Conservation (phyloP, 2,113 vertebrate species). For the Podocnemis expansa region DNA sequence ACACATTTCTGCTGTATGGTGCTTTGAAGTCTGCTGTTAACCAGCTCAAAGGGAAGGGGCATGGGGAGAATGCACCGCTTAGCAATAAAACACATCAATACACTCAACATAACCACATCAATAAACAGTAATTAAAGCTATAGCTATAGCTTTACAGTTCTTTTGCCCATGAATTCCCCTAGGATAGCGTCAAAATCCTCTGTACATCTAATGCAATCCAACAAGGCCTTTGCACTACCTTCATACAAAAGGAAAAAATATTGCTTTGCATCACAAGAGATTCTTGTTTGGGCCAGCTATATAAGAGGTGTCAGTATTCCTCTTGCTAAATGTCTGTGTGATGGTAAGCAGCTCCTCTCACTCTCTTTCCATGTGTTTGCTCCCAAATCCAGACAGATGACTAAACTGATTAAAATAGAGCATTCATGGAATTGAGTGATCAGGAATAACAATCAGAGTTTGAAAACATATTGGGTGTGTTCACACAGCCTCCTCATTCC, state of each 20-base stretch:
- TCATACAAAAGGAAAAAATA: not conserved
- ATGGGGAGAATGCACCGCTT: slow-evolving; percentile 55
- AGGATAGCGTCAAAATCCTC: slow-evolving; percentile 51
- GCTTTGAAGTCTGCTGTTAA: slow-evolving; percentile 52
- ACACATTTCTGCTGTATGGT: slow-evolving; percentile 41
- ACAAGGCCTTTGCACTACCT: not conserved
- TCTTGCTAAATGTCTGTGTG: not conserved
- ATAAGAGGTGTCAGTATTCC: not conserved
- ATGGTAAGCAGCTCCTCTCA: not conserved
- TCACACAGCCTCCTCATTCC: too few species aligned
- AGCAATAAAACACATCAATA: slow-evolving; percentile 74
- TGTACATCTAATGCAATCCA: slow-evolving; percentile 36
- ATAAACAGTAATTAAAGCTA: slow-evolving; percentile 71
- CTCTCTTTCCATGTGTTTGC: not conserved
- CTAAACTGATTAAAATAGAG: not conserved
- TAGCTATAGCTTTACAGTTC: slow-evolving; percentile 39
- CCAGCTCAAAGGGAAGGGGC: slow-evolving; percentile 32
- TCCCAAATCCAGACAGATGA: not conserved
- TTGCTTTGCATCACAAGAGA: not conserved
- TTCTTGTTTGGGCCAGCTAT: not conserved
- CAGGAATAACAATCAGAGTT: not conserved
- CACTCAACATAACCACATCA: slow-evolving; percentile 46
- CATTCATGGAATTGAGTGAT: not conserved
- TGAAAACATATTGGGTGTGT: not conserved
- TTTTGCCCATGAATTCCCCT: slow-evolving; percentile 50